Evolutionary conservation across 2,888 invertebrate genomes (phyloP).

Genomic region (Troides aeacus): DNA sequence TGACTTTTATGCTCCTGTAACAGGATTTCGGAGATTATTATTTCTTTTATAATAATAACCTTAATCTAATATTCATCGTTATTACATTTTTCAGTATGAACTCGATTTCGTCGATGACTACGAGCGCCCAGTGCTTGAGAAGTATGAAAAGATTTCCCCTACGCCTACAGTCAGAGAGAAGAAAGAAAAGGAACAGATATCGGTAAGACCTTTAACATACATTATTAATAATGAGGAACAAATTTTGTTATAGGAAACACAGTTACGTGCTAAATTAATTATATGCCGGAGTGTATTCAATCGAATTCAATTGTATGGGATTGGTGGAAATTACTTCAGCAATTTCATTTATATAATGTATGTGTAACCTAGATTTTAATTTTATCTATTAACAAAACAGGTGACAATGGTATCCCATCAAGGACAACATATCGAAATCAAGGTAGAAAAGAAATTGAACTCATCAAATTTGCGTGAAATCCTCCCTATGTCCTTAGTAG

Average conservation of each 20-base stretch:
- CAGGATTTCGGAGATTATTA: neutral
- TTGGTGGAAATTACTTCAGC: neutral
- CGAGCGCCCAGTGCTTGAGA: conserved; percentile 86
- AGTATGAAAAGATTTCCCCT: conserved; percentile 82
- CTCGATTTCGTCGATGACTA: conserved; percentile 84
- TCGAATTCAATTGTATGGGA: no score
- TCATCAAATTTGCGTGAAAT: conserved; percentile 25
- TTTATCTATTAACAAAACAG: conserved; percentile 45
- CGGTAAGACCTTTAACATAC: conserved; percentile 44
- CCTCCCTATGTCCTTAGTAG: neutral
- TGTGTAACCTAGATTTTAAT: conserved; percentile 12
- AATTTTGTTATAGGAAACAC: neutral
- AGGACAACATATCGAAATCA: conserved; percentile 60
- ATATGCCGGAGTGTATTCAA: no score
- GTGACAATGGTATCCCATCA: conserved; percentile 60
- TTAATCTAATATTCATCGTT: neutral
- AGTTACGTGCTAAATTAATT: no score
- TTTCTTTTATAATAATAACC: no score
- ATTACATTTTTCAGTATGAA: conserved; percentile 56
- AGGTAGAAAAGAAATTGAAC: conserved; percentile 53
- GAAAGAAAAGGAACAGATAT: conserved; percentile 66
- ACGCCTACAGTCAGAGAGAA: conserved; percentile 69
- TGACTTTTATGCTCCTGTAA: neutral
- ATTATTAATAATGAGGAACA: neutral
- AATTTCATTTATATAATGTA: neutral